Evolutionary conservation across 2,113 vertebrate genomes (phyloP).

Genomic region (Todiramphus chloris): DNA sequence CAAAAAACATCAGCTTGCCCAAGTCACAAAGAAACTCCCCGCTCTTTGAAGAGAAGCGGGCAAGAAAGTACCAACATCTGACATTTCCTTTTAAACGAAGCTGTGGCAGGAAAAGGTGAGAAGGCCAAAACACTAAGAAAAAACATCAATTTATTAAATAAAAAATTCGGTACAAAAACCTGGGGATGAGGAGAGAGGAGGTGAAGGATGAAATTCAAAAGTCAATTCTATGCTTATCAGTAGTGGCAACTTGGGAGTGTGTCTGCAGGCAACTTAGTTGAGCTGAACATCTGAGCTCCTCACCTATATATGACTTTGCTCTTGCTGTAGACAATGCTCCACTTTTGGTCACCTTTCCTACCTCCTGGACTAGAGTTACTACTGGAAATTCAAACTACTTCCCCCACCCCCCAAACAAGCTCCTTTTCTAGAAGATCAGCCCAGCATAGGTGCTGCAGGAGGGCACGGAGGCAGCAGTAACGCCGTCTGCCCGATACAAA

Average conservation of each 20-base stretch:
- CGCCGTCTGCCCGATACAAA: no score
- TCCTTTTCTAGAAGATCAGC: background rate
- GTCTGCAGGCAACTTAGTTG: background rate
- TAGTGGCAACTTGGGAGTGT: background rate
- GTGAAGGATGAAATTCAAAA: background rate
- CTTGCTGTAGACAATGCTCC: background rate
- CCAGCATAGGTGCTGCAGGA: background rate
- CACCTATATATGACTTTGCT: accelerated
- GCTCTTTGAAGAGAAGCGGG: background rate
- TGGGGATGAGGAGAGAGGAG: background rate
- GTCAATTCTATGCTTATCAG: background rate
- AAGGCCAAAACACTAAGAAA: background rate
- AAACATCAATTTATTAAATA: background rate
- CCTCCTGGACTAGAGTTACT: background rate
- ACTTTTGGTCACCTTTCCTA: background rate
- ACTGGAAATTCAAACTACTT: background rate
- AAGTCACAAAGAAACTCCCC: background rate
- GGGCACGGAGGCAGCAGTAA: no score
- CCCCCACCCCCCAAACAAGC: background rate
- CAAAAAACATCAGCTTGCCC: background rate
- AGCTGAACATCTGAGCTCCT: accelerated
- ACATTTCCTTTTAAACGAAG: background rate
- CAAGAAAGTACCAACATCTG: background rate
- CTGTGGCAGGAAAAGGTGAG: background rate
- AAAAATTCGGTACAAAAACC: background rate